These are phyloP conservation scores for Acleris emargana DNA, from an alignment of 2,888 invertebrate species.

Conservation along the genomic window DNA sequence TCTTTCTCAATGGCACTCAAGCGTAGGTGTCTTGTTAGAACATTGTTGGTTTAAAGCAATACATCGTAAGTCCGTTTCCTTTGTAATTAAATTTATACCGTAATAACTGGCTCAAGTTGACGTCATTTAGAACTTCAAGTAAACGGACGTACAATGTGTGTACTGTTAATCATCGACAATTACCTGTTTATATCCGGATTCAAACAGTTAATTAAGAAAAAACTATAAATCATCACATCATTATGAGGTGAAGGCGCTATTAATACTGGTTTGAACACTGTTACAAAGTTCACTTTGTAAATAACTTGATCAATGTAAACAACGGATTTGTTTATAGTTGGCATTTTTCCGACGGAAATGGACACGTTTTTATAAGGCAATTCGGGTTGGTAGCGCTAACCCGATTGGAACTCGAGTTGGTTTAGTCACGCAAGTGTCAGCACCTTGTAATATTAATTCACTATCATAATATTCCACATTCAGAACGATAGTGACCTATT, in stretches of 20 bases:
- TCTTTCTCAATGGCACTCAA: neutral
- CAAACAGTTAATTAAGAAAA: conserved; percentile 31
- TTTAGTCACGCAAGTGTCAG: too few species aligned
- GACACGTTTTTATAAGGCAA: neutral
- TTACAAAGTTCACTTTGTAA: conserved; percentile 10
- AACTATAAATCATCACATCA: conserved; percentile 37
- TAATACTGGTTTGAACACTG: conserved; percentile 21
- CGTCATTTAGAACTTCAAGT: too few species aligned
- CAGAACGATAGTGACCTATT: too few species aligned
- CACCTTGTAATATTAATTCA: too few species aligned
- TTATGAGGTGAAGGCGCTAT: conserved; percentile 26
- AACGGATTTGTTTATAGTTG: conserved; percentile 7
- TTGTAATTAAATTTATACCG: too few species aligned
- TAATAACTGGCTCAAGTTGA: too few species aligned
- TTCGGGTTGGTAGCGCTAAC: too few species aligned
- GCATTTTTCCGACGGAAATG: conserved; percentile 11
- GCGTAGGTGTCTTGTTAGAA: conserved; percentile 1
- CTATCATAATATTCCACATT: too few species aligned
- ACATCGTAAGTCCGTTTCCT: conserved; percentile 1
- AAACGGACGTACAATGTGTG: too few species aligned
- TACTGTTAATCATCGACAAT: neutral
- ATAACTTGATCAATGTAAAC: conserved; percentile 6
- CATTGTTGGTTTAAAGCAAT: neutral
- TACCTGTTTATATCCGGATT: conserved; percentile 21
- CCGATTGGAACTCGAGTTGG: too few species aligned